Evolutionary conservation across 2,888 invertebrate genomes (phyloP).

Genomic region (Hyppa rectilinea): DNA sequence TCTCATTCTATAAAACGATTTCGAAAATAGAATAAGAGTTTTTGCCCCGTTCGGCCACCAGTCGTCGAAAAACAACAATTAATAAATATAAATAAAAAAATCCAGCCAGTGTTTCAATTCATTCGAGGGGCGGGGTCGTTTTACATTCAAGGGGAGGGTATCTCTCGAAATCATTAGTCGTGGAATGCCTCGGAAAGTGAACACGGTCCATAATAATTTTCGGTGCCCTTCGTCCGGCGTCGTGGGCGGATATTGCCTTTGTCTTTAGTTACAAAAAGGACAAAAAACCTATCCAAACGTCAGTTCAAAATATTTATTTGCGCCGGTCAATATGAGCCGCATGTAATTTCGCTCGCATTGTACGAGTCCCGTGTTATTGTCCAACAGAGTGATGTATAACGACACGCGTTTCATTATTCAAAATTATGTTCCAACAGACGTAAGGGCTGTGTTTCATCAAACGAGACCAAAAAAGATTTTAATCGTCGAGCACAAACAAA

Average conservation of each 20-base stretch:
- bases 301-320: constrained; percentile 87
- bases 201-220: constrained; percentile 87
- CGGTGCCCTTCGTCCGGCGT: constrained; percentile 82
- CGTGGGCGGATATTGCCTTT: constrained; percentile 89
- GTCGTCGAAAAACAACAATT: constrained; percentile 87
- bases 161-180: constrained; percentile 89
- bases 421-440: constrained; percentile 75
- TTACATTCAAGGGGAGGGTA: constrained; percentile 91
- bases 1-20: constrained; percentile 65
- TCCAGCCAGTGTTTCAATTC: constrained; percentile 88
- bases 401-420: constrained; percentile 78
- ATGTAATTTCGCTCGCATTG: constrained; percentile 84
- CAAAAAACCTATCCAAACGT: constrained; percentile 82
- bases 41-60: constrained; percentile 80
- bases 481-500: constrained; percentile 58
- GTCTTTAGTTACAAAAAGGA: constrained; percentile 84
- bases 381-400: constrained; percentile 79
- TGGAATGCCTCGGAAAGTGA: constrained; percentile 87
- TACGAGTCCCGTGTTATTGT: constrained; percentile 81
- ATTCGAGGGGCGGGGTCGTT: constrained; percentile 88
- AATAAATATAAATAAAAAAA: constrained; percentile 85
- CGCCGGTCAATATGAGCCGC: constrained; percentile 79
- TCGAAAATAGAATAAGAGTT: constrained; percentile 67
- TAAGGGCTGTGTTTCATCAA: constrained; percentile 63
- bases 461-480: constrained; percentile 53